A percentile compares a stretch with the other conserved stretches of the same genome.
Conservation (phyloP, 1,140 invertebrate genomes). For the Neuroterus valhalla region DNA sequence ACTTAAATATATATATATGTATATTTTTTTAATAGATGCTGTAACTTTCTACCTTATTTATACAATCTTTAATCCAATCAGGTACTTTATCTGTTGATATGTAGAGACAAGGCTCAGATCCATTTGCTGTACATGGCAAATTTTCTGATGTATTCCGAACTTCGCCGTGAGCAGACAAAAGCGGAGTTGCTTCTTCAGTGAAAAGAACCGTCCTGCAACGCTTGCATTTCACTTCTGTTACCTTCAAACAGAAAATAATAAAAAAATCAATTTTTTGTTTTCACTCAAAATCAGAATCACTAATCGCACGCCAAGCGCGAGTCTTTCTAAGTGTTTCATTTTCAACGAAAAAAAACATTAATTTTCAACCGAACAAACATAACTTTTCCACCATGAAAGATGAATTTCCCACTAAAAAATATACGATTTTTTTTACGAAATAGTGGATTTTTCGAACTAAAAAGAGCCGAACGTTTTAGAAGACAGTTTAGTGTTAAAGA, state of each 20-base stretch:
- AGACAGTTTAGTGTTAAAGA: neutral
- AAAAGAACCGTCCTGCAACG: conserved; percentile 64
- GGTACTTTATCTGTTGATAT: conserved; percentile 61
- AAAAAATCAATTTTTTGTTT: conserved; percentile 16
- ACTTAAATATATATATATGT: neutral
- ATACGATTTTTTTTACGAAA: neutral
- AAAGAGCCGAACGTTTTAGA: neutral
- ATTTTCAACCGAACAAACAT: neutral
- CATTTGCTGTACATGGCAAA: conserved; percentile 55
- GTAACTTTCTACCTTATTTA: conserved; percentile 56
- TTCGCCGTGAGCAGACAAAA: conserved; percentile 60
- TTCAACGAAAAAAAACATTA: neutral
- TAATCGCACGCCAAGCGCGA: neutral
- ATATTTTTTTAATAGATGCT: neutral
- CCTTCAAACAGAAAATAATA: conserved; percentile 39
- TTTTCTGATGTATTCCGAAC: conserved; percentile 45
- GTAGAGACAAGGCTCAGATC: conserved; percentile 60
- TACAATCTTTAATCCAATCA: conserved; percentile 61
- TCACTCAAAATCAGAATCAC: neutral
- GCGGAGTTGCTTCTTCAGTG: conserved; percentile 54
- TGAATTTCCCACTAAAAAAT: too few species aligned
- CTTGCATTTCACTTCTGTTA: conserved; percentile 65
- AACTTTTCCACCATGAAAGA: too few species aligned
- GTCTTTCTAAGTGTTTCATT: too few species aligned
- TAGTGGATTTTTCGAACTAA: neutral